A percentile compares a stretch with the other conserved stretches of the same genome.
Conservation (phyloP, 1,140 invertebrate species). For the Diploscapter pachys region DNA sequence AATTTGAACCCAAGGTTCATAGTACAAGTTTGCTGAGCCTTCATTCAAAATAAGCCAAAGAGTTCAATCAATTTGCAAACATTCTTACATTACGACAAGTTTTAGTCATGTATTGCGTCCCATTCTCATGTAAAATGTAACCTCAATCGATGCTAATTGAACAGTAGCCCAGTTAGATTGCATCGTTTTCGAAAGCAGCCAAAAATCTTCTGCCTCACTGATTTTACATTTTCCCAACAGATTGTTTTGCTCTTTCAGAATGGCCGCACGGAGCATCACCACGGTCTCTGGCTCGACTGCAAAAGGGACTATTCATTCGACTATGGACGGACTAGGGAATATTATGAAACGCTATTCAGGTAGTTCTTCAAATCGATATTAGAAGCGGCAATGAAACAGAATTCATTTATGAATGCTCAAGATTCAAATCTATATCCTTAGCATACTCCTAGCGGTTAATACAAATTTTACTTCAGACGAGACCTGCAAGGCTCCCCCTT, state of each 20-base stretch:
- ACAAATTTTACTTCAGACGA: slow-evolving; percentile 30
- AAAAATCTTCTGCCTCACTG: no score
- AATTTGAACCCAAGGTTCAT: no score
- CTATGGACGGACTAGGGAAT: slow-evolving; percentile 52
- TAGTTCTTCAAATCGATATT: slow-evolving; percentile 4
- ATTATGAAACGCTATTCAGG: slow-evolving; percentile 57
- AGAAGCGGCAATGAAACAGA: neutral
- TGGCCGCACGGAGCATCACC: slow-evolving; percentile 56
- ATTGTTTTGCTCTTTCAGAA: slow-evolving; percentile 37
- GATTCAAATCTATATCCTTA: neutral
- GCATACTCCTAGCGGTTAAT: neutral
- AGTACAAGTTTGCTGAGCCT: no score
- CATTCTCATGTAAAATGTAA: no score
- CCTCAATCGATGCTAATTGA: no score
- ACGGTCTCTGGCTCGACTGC: slow-evolving; percentile 57
- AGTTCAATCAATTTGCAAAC: no score
- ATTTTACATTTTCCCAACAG: no score
- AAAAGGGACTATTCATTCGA: slow-evolving; percentile 57
- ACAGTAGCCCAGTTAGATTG: no score
- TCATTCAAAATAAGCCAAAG: no score
- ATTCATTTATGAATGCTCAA: neutral
- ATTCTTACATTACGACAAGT: no score
- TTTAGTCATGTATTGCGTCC: no score
- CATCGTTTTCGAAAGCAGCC: no score
- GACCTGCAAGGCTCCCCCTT: slow-evolving; percentile 54